Percentiles rank a stretch among this genome's conserved stretches.
Conservation (phyloP, 1,140 invertebrate species). For the Ctenoplectra terminalis region DNA sequence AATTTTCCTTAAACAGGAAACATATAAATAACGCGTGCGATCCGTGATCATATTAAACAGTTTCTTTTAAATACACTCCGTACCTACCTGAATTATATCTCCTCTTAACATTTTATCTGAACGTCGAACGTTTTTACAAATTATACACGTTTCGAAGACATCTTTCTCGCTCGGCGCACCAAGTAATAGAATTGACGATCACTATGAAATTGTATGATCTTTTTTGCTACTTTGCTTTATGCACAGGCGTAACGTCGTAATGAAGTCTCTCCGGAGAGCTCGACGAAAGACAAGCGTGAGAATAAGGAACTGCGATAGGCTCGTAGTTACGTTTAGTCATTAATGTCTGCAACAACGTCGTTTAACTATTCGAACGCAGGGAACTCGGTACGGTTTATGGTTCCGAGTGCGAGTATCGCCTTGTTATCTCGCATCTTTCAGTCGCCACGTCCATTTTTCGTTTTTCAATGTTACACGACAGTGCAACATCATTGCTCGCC, state of each 20-base stretch:
- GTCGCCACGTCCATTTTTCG: not conserved
- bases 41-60: no score
- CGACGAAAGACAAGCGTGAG: slow-evolving; percentile 42
- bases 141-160: not conserved
- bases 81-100: no score
- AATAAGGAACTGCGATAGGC: slow-evolving; percentile 43
- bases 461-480: not conserved
- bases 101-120: not conserved
- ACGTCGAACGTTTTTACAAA: not conserved
- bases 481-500: not conserved
- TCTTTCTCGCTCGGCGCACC: not conserved
- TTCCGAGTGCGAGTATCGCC: not conserved
- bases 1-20: slow-evolving; percentile 2
- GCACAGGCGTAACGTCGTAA: not conserved
- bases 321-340: slow-evolving; percentile 43
- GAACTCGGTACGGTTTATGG: slow-evolving; percentile 9
- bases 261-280: not conserved
- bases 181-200: slow-evolving; percentile 1
- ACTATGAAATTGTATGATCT: not conserved
- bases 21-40: not conserved
- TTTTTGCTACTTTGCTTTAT: not conserved
- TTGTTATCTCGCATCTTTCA: not conserved
- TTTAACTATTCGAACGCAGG: slow-evolving; percentile 35
- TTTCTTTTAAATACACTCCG: no score
- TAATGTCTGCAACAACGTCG: slow-evolving; percentile 47